phyloP scores from a whole-genome alignment of 2,113 vertebrate genomes.

The Arenaria interpres region DNA sequence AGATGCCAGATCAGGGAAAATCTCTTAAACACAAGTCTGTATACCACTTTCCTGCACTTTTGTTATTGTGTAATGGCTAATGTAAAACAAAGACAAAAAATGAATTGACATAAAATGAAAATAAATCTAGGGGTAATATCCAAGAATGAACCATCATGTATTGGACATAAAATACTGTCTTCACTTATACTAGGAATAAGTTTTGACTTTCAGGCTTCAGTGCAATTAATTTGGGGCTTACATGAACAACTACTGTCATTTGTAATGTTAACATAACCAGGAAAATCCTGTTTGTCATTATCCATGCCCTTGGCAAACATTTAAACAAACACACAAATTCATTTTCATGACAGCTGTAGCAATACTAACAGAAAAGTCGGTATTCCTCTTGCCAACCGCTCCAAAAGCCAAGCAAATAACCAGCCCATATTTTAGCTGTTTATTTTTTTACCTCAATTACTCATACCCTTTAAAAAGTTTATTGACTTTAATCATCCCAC shows the following conservation, averaged over 20 bases:
- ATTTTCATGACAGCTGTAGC: not conserved
- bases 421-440: not conserved
- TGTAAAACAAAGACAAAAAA: not conserved
- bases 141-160: not conserved
- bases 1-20: not conserved
- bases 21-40: not conserved
- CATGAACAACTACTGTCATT: not conserved
- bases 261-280: not conserved
- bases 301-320: not conserved
- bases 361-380: not conserved
- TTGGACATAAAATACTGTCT: not conserved
- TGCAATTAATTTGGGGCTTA: not conserved
- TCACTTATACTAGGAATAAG: not conserved
- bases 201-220: not conserved
- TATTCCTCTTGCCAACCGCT: not conserved
- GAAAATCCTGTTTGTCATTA: not conserved
- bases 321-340: not conserved
- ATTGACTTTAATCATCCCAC: not conserved
- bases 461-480: not conserved
- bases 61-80: not conserved
- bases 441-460: not conserved
- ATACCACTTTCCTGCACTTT: not conserved
- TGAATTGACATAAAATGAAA: not conserved
- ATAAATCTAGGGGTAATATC: not conserved
- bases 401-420: not conserved